Evolutionary conservation across 2,797 vertebrate genomes (phyloP).

Genomic region (Lophius americanus): DNA sequence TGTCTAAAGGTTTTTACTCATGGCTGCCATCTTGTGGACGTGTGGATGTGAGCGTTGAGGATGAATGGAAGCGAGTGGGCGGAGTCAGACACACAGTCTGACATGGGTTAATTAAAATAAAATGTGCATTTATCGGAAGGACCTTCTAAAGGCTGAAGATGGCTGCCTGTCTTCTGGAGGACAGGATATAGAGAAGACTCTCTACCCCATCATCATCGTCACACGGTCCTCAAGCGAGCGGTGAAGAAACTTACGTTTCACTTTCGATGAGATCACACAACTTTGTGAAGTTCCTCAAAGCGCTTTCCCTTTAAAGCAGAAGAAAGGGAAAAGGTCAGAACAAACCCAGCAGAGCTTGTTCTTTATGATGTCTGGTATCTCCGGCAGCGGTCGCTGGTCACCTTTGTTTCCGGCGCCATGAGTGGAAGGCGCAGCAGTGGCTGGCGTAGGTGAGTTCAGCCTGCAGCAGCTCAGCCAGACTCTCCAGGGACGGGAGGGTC

Average conservation of each 20-base stretch:
- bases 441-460: slow-evolving; percentile 94
- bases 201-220: too few species aligned
- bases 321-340: slow-evolving; percentile 32
- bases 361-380: slow-evolving; percentile 34
- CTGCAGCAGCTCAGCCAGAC: slow-evolving; percentile 84
- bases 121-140: too few species aligned
- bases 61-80: too few species aligned
- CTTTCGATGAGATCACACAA: slow-evolving; percentile 64
- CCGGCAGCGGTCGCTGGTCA: slow-evolving; percentile 30
- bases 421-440: slow-evolving; percentile 96
- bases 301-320: slow-evolving; percentile 65
- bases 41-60: too few species aligned
- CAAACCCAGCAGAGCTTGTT: neutral
- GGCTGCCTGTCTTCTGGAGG: too few species aligned
- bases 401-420: slow-evolving; percentile 83
- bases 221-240: neutral
- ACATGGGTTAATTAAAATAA: too few species aligned
- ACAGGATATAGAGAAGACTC: too few species aligned
- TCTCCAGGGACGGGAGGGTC: slow-evolving; percentile 90
- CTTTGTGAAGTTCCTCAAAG: slow-evolving; percentile 71
- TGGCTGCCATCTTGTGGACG: too few species aligned
- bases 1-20: too few species aligned
- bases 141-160: too few species aligned
- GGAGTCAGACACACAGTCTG: too few species aligned
- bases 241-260: slow-evolving; percentile 68